Evolutionary conservation across 2,888 invertebrate species (phyloP), one percentile per base, ranked within the genome.

Genomic region (Sphinx pinastri): DNA sequence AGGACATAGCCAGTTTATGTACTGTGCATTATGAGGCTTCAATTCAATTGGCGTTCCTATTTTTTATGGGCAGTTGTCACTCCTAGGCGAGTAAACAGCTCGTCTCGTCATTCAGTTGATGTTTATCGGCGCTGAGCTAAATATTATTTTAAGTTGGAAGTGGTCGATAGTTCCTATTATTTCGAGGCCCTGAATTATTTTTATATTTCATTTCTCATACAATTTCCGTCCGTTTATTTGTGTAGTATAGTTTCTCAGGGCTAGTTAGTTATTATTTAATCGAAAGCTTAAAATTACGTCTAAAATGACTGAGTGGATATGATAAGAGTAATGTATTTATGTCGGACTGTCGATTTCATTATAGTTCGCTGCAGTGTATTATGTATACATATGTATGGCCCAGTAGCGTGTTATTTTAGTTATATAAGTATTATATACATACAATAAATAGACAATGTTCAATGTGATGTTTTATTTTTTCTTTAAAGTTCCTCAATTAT

Each of bases 401-500:
- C 70, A 68, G 14, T 86, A 86, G 83, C 79, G 80, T 78, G 72
- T 77, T 84, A 86, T 76, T 75, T 77, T 88, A 87, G 83, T 79
- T 70, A 72, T 81, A 63, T 90, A 93, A 92, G 92, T 88, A 89
- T 90, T 91, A 90, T 81, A 88, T 89, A 89, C 86, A 88, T 88
- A 90, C 87, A 90, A 90, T 92, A 91, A 90, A 92, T 93, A 93
- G 92, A 89, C 90, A 92, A 91, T 93, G 93, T 93, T 93, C 90
- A 85, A 25, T 74, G 16, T 57, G 70, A 77, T 73, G 86, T 91
- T 92, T 92, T 76, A 87, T 88, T 90, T 85, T 55, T 75, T 5
- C 12, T 25, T 6, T 11, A 0, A 4, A 13, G 11, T 5, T 25
- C n/a, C 55, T 11, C 16, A n/a, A 14, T 45, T 14, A 5, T 47